These are phyloP conservation scores for Lophotriccus pileatus DNA, from an alignment of 2,797 vertebrate species.

Conservation along the genomic window DNA sequence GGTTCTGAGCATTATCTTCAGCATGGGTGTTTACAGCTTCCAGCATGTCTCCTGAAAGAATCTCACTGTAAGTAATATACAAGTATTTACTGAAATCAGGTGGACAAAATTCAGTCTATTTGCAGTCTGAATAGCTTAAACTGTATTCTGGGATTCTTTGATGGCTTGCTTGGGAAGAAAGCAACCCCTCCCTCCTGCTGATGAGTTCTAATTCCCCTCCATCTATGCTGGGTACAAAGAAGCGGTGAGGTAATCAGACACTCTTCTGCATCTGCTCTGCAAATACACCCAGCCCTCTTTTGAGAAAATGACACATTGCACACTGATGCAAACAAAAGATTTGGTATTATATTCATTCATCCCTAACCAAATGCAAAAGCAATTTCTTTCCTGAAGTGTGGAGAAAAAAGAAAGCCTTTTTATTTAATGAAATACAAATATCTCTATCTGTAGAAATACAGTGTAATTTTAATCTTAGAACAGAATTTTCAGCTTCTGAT, in stretches of 20 bases:
- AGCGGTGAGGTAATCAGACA: conserved; percentile 36
- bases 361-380: conserved; percentile 26
- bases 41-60: background rate
- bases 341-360: conserved; percentile 9
- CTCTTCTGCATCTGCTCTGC: conserved; percentile 7
- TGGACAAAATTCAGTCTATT: background rate
- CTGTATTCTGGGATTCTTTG: background rate
- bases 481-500: background rate
- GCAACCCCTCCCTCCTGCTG: background rate
- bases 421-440: conserved; percentile 38
- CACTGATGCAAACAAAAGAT: conserved; percentile 44
- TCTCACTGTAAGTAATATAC: background rate
- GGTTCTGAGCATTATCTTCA: background rate
- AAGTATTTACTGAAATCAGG: background rate
- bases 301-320: conserved; percentile 46
- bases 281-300: conserved; percentile 3
- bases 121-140: conserved; percentile 51
- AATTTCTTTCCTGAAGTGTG: conserved; percentile 13
- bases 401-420: conserved; percentile 7
- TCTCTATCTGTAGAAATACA: background rate
- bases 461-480: background rate
- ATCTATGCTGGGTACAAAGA: conserved; percentile 31
- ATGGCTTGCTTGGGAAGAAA: conserved; percentile 8
- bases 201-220: conserved; percentile 34
- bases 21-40: background rate